Base-by-base conservation (phyloP, 2,888 invertebrate species). In the Phengaris alcon region DNA sequence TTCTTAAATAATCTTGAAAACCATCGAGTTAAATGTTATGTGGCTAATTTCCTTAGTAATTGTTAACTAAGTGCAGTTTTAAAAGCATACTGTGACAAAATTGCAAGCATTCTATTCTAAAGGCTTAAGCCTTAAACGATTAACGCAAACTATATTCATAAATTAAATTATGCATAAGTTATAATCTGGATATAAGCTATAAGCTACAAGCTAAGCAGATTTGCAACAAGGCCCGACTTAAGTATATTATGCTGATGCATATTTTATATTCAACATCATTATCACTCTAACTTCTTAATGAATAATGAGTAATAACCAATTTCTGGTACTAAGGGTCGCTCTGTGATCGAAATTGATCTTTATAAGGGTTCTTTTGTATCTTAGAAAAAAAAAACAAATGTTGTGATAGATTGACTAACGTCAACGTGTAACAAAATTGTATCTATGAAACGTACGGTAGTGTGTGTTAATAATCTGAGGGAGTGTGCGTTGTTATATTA, bases 101-200 rank as follows among this genome's bases (percentile, higher is more conserved):
- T 44, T 35, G 64, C 64, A 64, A 44, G 13, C 6, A 2, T 44
- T 64, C 35, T 44, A 64, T 64, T 64, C 35, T 64, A 64, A 35
- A 12, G 64, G 64, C 64, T 64, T 64, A 64, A n/a, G n/a, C n/a
- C n/a, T n/a, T n/a, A 35, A 22, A 64, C 64, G 35, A 64, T 64
- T 64, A 13, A 64, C 64, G 64, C 12, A 35, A 64, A 64, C 64
- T 64, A 64, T 64, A 64, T 64, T 64, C 64, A 64, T 64, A 64
- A 44, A 64, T 64, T 64, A 64, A 64, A 64, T 64, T 64, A 64
- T 64, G 64, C 64, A 64, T 64, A 64, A 64, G 64, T 64, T 64
- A 64, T 64, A 64, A 64, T 64, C 64, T 64, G 64, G 35, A 64
- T 64, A 64, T 35, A 64, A 64, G 64, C 35, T 64, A 64, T 35